These are phyloP conservation scores for Agapetus fuscipes DNA, from an alignment of 2,888 invertebrate genomes.

Conservation along the genomic window DNA sequence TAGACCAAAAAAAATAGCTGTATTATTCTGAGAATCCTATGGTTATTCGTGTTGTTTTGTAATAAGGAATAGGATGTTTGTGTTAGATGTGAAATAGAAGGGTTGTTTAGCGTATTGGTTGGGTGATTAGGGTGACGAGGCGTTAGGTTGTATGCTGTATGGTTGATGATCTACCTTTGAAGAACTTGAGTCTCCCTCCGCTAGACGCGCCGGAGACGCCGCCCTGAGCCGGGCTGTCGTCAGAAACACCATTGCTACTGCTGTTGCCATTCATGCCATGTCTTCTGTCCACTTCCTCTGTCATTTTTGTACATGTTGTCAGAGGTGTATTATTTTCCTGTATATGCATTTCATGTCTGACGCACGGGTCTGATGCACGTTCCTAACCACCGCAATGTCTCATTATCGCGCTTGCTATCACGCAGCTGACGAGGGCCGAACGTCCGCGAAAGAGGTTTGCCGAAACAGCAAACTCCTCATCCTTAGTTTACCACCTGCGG, in stretches of 20 bases:
- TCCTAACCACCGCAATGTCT: slow-evolving; percentile 26
- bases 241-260: slow-evolving; percentile 45
- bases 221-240: slow-evolving; percentile 25
- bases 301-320: slow-evolving; percentile 52
- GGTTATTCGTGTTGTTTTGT: too few relatives aligned
- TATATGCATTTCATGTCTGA: slow-evolving; percentile 59
- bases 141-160: neutral
- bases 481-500: slow-evolving; percentile 44
- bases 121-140: neutral
- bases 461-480: slow-evolving; percentile 43
- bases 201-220: slow-evolving; percentile 31
- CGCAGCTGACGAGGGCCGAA: slow-evolving; percentile 6
- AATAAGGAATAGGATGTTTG: too few relatives aligned
- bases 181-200: slow-evolving; percentile 71
- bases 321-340: slow-evolving; percentile 54
- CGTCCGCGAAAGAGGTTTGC: slow-evolving; percentile 5
- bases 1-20: too few relatives aligned
- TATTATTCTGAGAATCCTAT: too few relatives aligned
- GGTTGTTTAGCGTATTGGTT: neutral
- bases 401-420: slow-evolving; percentile 6
- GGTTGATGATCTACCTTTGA: slow-evolving; percentile 47
- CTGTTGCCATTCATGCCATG: slow-evolving; percentile 63
- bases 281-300: slow-evolving; percentile 53
- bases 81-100: too few relatives aligned
- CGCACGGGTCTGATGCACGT: slow-evolving; percentile 33